phyloP scores from a whole-genome alignment of 1,140 invertebrate genomes.

The Steinernema feltiae region DNA sequence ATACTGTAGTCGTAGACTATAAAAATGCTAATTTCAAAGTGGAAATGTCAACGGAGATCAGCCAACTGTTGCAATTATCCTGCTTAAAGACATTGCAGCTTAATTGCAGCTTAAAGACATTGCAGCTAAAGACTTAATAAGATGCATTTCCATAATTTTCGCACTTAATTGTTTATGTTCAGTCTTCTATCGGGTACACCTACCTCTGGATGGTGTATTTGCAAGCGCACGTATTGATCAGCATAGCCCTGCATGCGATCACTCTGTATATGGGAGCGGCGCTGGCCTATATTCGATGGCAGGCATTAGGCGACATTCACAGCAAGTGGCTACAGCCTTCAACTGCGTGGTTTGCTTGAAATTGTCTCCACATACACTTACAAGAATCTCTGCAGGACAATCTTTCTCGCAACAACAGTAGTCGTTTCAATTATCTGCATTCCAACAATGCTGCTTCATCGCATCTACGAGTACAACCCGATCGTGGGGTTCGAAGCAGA shows the following conservation, averaged over 20 bases:
- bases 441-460: conserved; percentile 34
- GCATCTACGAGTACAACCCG: conserved; percentile 21
- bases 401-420: conserved; percentile 32
- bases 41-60: too few relatives aligned
- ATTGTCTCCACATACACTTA: not conserved
- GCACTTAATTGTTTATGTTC: conserved; percentile 21
- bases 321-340: conserved; percentile 34
- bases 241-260: conserved; percentile 36
- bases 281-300: conserved; percentile 39
- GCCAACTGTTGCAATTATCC: too few relatives aligned
- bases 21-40: too few relatives aligned
- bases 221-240: conserved; percentile 38
- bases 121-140: too few relatives aligned
- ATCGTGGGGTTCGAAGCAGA: not conserved
- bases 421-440: conserved; percentile 31
- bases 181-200: conserved; percentile 31
- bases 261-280: conserved; percentile 38
- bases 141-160: too few relatives aligned
- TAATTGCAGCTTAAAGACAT: too few relatives aligned
- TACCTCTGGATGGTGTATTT: conserved; percentile 37
- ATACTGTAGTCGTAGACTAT: too few relatives aligned
- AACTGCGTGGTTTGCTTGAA: conserved; percentile 29
- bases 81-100: too few relatives aligned
- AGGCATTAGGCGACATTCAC: conserved; percentile 39
- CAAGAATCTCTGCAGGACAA: conserved; percentile 20